Evolutionary conservation across 1,140 invertebrate genomes (phyloP), one percentile per base, ranked within the genome.

Genomic region (Drosophila grimshawi): DNA sequence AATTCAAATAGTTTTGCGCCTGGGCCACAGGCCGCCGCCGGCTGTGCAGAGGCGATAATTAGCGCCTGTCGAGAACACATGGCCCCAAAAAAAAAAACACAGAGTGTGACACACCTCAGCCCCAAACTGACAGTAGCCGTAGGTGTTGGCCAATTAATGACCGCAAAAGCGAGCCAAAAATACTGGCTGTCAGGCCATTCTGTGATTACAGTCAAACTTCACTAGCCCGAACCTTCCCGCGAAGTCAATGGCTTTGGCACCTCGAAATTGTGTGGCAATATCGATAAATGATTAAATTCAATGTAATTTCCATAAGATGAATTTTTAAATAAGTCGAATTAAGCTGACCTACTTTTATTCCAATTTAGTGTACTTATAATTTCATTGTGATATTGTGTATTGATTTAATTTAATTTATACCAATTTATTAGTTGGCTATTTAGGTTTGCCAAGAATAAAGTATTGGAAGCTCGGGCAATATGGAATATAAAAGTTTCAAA

Each of bases 11-110:
- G 51, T 37, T 60, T 57, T 77, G 76, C 57, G 77, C 76, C 63
- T 65, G 75, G 60, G 43, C 59, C 41, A 49, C 33, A 35, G 19
- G 19, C 19, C 19, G 19, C 69, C 75, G 52, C 55, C 83, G 83
- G 83, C 80, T 80, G 80, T 72, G 77, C 80, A 56, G 85, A 88
- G 70, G 78, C 74, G 85, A 88, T 88, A 88, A 88, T 88, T 88
- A 88, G 85, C 73, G 80, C 61, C 74, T 88, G 85, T 88, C 85
- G 75, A 75, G 74, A 85, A 90, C 80, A 89, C 67, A 85, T 80
- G 83, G 70, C 85, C 51, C 39, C 48, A 32, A 37, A 11, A 32
- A 43, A 3, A 53, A 49, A 48, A 33, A 41, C 27, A 29, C 4
- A 29, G 11, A 56, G 67, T 63, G 29, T 75, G 72, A 69, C 72